phyloP scores from a whole-genome alignment of 1,140 invertebrate genomes.

The Heliconius hewitsoni region DNA sequence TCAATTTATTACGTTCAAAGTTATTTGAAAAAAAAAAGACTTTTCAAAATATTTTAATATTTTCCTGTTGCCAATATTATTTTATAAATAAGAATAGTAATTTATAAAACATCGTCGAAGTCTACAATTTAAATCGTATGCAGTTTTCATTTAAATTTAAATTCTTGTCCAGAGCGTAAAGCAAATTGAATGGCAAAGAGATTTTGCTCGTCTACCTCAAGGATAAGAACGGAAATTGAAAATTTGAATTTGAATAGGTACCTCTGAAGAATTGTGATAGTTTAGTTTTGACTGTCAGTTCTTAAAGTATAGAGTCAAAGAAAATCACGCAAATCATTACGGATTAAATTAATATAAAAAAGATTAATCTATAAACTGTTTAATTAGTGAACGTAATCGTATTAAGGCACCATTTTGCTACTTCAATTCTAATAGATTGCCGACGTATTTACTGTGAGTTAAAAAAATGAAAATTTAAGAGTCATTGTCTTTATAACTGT shows the following conservation, averaged over 20 bases:
- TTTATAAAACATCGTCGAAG: neutral
- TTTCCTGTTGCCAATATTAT: neutral
- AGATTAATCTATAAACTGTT: neutral
- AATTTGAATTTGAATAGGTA: slow-evolving; percentile 33
- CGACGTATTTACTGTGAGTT: slow-evolving; percentile 28
- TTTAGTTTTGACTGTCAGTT: slow-evolving; percentile 16
- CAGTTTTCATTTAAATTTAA: slow-evolving; percentile 32
- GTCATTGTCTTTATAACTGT: slow-evolving; percentile 33
- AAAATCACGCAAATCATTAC: neutral
- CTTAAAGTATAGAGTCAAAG: neutral
- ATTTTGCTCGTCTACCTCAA: slow-evolving; percentile 30
- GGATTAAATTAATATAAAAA: neutral
- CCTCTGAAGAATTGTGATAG: slow-evolving; percentile 24
- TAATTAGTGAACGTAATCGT: neutral
- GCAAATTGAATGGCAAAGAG: slow-evolving; percentile 29
- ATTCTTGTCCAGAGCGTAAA: slow-evolving; percentile 25
- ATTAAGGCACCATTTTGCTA: slow-evolving; percentile 1
- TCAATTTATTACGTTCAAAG: slow-evolving; percentile 36
- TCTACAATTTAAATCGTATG: slow-evolving; percentile 27
- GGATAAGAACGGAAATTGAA: slow-evolving; percentile 31
- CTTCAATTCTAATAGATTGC: slow-evolving; percentile 10
- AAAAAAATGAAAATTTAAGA: slow-evolving; percentile 39
- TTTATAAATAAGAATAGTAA: slow-evolving; percentile 5
- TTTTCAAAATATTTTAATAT: neutral
- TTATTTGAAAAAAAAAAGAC: slow-evolving; percentile 17